Evolutionary conservation across 1,140 invertebrate genomes (phyloP).

Genomic region (Arctopsyche grandis): DNA sequence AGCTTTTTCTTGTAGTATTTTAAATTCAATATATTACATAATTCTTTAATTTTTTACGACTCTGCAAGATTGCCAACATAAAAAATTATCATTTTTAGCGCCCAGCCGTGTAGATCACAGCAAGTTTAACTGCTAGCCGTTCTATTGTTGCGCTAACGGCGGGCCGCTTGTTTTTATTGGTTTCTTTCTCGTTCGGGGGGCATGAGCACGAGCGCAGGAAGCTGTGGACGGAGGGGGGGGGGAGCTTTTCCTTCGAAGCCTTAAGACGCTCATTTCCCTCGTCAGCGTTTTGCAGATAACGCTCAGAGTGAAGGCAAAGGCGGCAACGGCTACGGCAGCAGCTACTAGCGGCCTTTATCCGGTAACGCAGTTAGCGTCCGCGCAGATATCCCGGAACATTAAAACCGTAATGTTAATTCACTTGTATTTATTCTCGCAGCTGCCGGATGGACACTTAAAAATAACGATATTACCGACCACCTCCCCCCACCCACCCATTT

Average conservation of each 20-base stretch:
- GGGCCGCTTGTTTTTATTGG: constrained; percentile 37
- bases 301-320: neutral
- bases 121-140: neutral
- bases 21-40: too few species aligned
- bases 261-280: constrained; percentile 24
- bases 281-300: constrained; percentile 39
- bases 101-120: neutral
- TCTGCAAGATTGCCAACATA: too few species aligned
- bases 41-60: too few species aligned
- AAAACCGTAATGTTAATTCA: constrained; percentile 56
- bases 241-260: neutral
- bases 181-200: constrained; percentile 11
- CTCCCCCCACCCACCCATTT: neutral
- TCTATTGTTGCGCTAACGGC: constrained; percentile 30
- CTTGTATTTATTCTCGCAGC: constrained; percentile 55
- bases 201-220: neutral
- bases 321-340: too few species aligned
- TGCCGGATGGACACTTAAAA: constrained; percentile 56
- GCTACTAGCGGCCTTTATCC: constrained; percentile 14
- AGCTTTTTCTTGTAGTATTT: too few species aligned
- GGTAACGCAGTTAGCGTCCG: constrained; percentile 48
- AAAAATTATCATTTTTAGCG: too few species aligned
- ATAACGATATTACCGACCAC: constrained; percentile 52
- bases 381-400: constrained; percentile 50
- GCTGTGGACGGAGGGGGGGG: neutral